These are phyloP conservation scores for Neopelma chrysocephalum DNA, from an alignment of 2,797 vertebrate genomes.

Conservation along the genomic window DNA sequence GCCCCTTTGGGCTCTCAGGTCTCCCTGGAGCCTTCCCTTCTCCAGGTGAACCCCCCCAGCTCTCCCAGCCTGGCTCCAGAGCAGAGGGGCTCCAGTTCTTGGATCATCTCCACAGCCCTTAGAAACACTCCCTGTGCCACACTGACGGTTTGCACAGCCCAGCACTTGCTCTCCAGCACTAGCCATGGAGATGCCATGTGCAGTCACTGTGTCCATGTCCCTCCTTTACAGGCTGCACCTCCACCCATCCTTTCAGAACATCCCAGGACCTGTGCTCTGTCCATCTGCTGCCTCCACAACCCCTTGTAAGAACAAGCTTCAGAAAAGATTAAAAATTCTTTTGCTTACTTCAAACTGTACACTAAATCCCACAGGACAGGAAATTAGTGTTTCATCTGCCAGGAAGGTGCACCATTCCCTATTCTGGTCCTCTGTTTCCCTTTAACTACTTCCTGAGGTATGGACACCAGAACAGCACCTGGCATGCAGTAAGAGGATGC, in stretches of 20 bases:
- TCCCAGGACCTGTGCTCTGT: too few relatives aligned
- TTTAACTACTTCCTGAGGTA: background rate
- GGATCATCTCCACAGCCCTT: background rate
- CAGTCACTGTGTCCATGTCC: background rate
- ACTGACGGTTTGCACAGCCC: background rate
- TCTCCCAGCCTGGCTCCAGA: background rate
- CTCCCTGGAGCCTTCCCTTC: background rate
- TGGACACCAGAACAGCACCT: background rate
- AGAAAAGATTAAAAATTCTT: background rate
- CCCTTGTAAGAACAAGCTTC: background rate
- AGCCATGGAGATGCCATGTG: background rate
- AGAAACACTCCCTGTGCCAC: background rate
- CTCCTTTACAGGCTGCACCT: background rate
- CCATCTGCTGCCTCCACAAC: too few relatives aligned
- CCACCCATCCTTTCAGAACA: background rate
- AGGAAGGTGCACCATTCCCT: background rate
- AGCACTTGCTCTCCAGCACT: accelerated
- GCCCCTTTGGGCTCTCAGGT: background rate
- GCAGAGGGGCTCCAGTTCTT: background rate
- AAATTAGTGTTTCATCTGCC: background rate
- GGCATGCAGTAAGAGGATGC: accelerated
- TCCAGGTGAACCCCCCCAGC: background rate
- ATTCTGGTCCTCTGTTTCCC: accelerated
- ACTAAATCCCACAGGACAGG: background rate
- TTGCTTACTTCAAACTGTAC: background rate